Evolutionary conservation across 2,113 vertebrate genomes (phyloP).

Genomic region (Sapajus apella): DNA sequence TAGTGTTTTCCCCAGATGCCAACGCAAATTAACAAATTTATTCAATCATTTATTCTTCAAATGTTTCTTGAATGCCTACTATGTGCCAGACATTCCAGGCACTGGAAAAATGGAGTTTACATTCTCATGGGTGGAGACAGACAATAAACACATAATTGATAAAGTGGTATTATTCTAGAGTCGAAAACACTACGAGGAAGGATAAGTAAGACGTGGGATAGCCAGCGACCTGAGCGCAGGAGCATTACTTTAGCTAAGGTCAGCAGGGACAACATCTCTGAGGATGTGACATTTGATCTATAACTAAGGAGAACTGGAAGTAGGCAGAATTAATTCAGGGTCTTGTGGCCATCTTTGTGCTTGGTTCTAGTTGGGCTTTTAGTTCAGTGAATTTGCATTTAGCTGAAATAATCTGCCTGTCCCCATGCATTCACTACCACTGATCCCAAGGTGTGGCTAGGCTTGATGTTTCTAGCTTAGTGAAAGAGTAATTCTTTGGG

Average conservation of each 20-base stretch:
- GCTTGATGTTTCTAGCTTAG: not conserved
- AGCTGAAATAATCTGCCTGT: not conserved
- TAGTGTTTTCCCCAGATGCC: not conserved
- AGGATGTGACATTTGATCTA: not conserved
- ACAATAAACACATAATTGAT: not conserved
- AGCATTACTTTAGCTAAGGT: not conserved
- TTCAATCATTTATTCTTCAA: slow-evolving; percentile 34
- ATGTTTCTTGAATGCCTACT: slow-evolving; percentile 56
- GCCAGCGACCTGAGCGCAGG: not conserved
- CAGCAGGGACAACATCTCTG: not conserved
- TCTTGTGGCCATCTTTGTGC: not conserved
- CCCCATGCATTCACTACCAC: not conserved
- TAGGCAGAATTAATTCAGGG: not conserved
- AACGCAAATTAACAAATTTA: slow-evolving; percentile 33
- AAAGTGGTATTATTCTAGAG: not conserved
- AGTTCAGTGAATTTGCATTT: not conserved
- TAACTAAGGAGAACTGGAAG: not conserved
- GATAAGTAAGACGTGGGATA: not conserved
- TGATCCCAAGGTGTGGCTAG: no score
- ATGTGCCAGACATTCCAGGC: slow-evolving; percentile 19
- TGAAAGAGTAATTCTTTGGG: not conserved
- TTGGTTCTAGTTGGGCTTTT: not conserved
- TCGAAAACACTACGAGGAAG: not conserved
- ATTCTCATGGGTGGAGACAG: not conserved
- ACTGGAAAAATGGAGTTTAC: not conserved